Evolutionary conservation across 2,888 invertebrate genomes (phyloP), one percentile per base, ranked within the genome.

Genomic region (Drosophila nr. medialis): DNA sequence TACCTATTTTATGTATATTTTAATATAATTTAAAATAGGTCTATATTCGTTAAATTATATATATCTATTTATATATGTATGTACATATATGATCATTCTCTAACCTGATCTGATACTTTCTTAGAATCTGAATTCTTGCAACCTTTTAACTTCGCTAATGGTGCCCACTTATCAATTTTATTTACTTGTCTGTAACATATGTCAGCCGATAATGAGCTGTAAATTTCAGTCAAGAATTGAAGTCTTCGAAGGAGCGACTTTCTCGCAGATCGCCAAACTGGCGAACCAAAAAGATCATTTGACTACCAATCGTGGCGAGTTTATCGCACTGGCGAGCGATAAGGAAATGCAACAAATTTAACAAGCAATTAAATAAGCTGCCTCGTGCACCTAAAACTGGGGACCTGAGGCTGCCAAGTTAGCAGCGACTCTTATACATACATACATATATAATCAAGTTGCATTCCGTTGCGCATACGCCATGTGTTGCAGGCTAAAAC

Each of bases 401-500:
- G 61, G 64, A 55, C 48, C 53, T 56, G 53, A 34, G 77, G 78
- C 76, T 54, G 83, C 64, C 65, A 85, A 83, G 80, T 82, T 67
- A 72, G 79, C 85, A 87, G 51, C 73, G 64, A 49, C 72, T 80
- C 71, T 74, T 72, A 70, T 56, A 75, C 64, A 77, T 64, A 42
- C 50, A 61, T 59, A 48, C 59, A 60, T 51, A 56, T 24, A 8
- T 45, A 69, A 70, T 74, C 64, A 75, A 74, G 70, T 65, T 56
- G 30, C 10, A 42, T 15, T 55, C 38, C 66, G 80, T 76, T 81
- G 82, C 80, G 87, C 82, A 76, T 82, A 84, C 80, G 80, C 80
- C 72, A 51, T 60, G 80, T 78, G 74, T 18, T 64, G 55, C 77
- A 63, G 36, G 66, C 27, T 45, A 64, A 58, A 51, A 49, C 73